Conservation (phyloP, 2,113 vertebrate genomes). For the Dascyllus trimaculatus region DNA sequence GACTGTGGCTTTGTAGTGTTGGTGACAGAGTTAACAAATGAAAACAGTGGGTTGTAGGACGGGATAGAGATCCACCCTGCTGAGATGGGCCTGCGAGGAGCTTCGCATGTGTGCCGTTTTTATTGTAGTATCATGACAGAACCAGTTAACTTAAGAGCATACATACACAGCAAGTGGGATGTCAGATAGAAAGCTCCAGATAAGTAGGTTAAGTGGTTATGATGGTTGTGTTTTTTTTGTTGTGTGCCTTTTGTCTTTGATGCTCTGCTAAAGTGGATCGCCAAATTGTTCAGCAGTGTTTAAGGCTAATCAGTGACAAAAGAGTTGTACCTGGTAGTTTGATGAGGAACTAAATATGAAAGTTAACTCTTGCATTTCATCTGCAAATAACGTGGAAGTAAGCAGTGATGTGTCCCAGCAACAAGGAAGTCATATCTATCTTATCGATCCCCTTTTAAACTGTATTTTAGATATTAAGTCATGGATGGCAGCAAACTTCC, state of each 20-base stretch:
- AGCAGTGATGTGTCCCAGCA: too few species aligned
- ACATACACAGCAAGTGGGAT: conserved; percentile 44
- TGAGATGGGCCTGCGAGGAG: conserved; percentile 43
- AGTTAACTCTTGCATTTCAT: too few species aligned
- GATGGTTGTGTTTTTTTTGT: conserved; percentile 39
- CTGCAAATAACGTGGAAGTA: too few species aligned
- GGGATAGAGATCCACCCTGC: conserved; percentile 43
- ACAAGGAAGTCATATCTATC: too few species aligned
- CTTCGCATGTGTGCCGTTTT: conserved; percentile 36
- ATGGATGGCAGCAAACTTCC: too few species aligned
- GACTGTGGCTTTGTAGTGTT: conserved; percentile 31
- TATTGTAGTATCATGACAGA: conserved; percentile 68
- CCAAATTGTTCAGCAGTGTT: neutral
- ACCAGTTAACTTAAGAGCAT: conserved; percentile 63
- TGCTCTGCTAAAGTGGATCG: neutral
- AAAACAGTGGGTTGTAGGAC: conserved; percentile 42
- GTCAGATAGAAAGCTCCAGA: conserved; percentile 39
- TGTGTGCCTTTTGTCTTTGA: conserved; percentile 17
- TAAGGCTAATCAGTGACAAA: neutral
- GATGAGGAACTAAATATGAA: too few species aligned
- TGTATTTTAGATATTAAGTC: too few species aligned
- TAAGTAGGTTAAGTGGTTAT: conserved; percentile 54
- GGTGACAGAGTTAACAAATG: conserved; percentile 59
- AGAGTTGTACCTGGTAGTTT: too few species aligned
- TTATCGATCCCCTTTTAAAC: too few species aligned